phyloP scores from a whole-genome alignment of 2,888 invertebrate species.

The Lasioglossum villosulum region DNA sequence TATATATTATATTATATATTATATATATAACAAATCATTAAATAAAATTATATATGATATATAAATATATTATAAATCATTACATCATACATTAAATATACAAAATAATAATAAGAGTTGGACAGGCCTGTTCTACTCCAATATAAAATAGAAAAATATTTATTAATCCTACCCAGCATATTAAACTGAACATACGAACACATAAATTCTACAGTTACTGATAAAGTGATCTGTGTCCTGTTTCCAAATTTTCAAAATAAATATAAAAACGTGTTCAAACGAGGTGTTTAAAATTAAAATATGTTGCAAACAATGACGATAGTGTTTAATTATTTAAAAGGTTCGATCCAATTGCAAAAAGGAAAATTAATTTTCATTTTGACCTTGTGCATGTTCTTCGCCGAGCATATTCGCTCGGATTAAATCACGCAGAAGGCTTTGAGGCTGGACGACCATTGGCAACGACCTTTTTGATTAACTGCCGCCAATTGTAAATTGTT shows the following conservation, averaged over 20 bases:
- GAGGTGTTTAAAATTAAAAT: not conserved
- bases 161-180: not conserved
- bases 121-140: not conserved
- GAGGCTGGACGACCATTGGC: slow-evolving; percentile 43
- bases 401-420: slow-evolving; percentile 41
- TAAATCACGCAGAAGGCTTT: slow-evolving; percentile 53
- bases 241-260: not conserved
- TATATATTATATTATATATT: too few species aligned
- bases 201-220: not conserved
- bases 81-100: too few species aligned
- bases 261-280: not conserved
- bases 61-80: too few species aligned
- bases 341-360: not conserved
- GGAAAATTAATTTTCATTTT: not conserved
- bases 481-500: slow-evolving; percentile 32
- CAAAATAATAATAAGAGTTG: too few species aligned
- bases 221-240: too few species aligned
- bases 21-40: too few species aligned
- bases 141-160: not conserved
- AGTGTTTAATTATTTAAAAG: not conserved
- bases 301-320: not conserved
- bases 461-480: slow-evolving; percentile 66
- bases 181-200: too few species aligned
- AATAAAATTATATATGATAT: too few species aligned
- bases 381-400: not conserved